A percentile compares a stretch with the other conserved stretches of the same genome.
phyloP scores from a whole-genome alignment of 1,140 invertebrate genomes.

The Ceratosolen solmsi region DNA sequence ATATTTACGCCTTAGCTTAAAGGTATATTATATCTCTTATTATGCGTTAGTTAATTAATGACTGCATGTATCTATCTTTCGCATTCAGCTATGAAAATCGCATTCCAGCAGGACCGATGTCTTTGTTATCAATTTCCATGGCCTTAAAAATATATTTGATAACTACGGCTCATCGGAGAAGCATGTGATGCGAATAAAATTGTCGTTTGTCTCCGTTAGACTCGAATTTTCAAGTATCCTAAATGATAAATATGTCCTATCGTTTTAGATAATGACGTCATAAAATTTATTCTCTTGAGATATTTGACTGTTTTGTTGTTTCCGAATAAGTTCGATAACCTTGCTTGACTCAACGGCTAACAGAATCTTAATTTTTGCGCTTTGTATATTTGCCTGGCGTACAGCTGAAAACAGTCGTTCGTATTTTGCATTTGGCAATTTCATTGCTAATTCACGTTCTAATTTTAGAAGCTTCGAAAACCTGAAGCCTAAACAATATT shows the following conservation, averaged over 20 bases:
- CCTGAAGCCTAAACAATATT: slow-evolving; percentile 23
- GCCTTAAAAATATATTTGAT: no score
- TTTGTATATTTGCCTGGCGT: slow-evolving; percentile 39
- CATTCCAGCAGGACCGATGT: no score
- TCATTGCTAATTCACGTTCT: background rate
- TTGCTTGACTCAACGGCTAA: background rate
- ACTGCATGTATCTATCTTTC: no score
- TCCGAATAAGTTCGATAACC: slow-evolving; percentile 38
- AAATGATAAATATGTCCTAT: background rate
- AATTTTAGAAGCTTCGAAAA: slow-evolving; percentile 34
- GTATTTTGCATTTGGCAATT: background rate
- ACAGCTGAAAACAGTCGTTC: slow-evolving; percentile 37
- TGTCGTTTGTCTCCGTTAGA: background rate
- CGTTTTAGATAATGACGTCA: slow-evolving; percentile 27
- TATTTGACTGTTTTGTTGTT: slow-evolving; percentile 39
- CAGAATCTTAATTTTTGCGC: slow-evolving; percentile 29
- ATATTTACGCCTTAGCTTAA: no score
- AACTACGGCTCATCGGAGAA: no score
- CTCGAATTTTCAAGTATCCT: background rate
- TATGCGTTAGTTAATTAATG: no score
- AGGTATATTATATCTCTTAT: no score
- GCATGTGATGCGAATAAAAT: no score
- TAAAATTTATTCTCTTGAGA: slow-evolving; percentile 32
- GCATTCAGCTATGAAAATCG: no score
- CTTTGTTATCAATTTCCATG: no score